phyloP scores from a whole-genome alignment of 1,140 invertebrate genomes.

The Helicorthomorpha holstii region DNA sequence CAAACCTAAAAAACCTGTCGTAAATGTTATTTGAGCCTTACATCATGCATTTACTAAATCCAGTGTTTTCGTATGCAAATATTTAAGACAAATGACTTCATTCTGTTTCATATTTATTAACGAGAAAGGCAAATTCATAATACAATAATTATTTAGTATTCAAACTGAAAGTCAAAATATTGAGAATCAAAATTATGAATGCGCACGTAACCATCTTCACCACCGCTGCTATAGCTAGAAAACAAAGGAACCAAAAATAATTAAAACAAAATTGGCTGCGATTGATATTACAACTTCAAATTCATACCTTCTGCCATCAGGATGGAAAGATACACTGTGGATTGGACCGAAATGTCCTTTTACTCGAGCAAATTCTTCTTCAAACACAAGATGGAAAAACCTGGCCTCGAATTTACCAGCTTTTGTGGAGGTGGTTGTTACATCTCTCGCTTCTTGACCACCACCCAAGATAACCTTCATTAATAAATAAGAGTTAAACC shows the following conservation, averaged over 20 bases:
- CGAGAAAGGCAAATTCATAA: no score
- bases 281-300: not conserved
- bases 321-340: slow-evolving; percentile 95
- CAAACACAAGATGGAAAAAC: slow-evolving; percentile 97
- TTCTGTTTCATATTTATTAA: no score
- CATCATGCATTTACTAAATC: no score
- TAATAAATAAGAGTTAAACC: slow-evolving; percentile 12
- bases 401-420: slow-evolving; percentile 96
- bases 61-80: no score
- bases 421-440: slow-evolving; percentile 88
- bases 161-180: slow-evolving; percentile 94
- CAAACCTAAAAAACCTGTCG: no score
- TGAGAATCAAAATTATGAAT: slow-evolving; percentile 90
- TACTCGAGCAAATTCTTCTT: slow-evolving; percentile 95
- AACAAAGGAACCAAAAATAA: slow-evolving; percentile 8
- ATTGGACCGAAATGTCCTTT: slow-evolving; percentile 99
- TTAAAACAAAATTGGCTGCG: not conserved
- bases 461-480: slow-evolving; percentile 78
- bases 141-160: slow-evolving; percentile 59
- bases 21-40: no score
- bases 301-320: slow-evolving; percentile 65
- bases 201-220: slow-evolving; percentile 96
- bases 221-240: slow-evolving; percentile 74
- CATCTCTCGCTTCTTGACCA: slow-evolving; percentile 97
- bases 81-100: no score